phyloP scores from a whole-genome alignment of 2,888 invertebrate genomes.

The Ochropacha duplaris region DNA sequence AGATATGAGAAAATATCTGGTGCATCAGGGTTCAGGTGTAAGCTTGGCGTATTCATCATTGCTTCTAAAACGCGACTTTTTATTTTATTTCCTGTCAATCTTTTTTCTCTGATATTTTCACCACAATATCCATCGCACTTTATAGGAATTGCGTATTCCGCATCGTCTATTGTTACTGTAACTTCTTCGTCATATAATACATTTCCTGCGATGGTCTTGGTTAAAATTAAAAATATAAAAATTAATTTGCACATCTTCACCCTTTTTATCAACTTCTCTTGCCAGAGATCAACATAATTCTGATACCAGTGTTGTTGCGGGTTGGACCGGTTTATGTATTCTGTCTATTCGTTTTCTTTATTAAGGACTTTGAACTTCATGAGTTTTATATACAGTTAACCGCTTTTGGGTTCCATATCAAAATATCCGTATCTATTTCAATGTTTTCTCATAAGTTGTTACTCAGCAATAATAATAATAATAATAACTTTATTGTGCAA shows the following conservation, averaged over 20 bases:
- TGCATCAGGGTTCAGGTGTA: conserved; percentile 42
- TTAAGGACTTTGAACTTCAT: background rate
- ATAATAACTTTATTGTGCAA: too few species aligned
- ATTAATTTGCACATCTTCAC: conserved; percentile 5
- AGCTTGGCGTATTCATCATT: conserved; percentile 57
- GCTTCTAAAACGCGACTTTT: conserved; percentile 59
- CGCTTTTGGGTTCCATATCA: background rate
- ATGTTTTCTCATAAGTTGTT: too few species aligned
- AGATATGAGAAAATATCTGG: conserved; percentile 54
- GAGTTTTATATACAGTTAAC: background rate
- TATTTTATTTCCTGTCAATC: conserved; percentile 19
- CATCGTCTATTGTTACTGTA: conserved; percentile 32
- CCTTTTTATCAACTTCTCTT: background rate
- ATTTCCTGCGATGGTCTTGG: conserved; percentile 2
- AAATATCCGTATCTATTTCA: background rate
- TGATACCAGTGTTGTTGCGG: conserved; percentile 4
- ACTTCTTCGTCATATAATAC: conserved; percentile 31
- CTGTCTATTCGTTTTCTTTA: background rate
- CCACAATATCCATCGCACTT: conserved; percentile 42
- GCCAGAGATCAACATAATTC: background rate
- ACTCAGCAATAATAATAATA: too few species aligned
- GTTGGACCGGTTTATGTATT: conserved; percentile 1
- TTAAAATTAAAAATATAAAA: background rate
- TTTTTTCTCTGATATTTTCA: conserved; percentile 35
- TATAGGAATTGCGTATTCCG: conserved; percentile 42